Evolutionary conservation across 2,113 vertebrate genomes (phyloP).

Genomic region (Ptilonorhynchus violaceus): DNA sequence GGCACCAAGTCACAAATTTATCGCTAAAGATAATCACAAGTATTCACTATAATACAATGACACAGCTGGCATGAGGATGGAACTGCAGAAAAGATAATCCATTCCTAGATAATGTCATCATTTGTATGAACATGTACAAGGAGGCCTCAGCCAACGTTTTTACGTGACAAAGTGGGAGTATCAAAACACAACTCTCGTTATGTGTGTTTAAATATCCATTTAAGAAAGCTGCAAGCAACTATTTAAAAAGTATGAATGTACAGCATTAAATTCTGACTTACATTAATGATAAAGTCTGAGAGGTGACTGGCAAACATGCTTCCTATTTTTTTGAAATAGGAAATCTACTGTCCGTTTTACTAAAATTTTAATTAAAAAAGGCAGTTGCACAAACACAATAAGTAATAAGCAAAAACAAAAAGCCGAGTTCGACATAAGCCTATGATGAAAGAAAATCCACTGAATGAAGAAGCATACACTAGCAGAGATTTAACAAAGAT

Average conservation of each 20-base stretch:
- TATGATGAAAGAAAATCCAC: neutral
- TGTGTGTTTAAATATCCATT: neutral
- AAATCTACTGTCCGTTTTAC: neutral
- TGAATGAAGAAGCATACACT: neutral
- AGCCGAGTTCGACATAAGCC: neutral
- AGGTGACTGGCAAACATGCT: neutral
- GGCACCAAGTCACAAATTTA: conserved; percentile 31
- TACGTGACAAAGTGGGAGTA: neutral
- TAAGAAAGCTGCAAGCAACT: neutral
- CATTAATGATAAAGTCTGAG: neutral
- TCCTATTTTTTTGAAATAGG: neutral
- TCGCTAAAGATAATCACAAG: conserved; percentile 27
- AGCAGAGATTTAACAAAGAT: neutral
- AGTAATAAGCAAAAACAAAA: neutral
- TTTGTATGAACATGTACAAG: conserved; percentile 38
- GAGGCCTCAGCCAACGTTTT: neutral
- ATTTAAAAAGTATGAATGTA: neutral
- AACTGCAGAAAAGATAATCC: conserved; percentile 40
- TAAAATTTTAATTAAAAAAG: neutral
- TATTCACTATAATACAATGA: conserved; percentile 49
- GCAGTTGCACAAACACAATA: neutral
- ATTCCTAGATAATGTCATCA: conserved; percentile 30
- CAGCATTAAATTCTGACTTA: neutral
- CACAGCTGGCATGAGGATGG: conserved; percentile 25
- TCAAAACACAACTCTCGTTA: neutral